Evolutionary conservation across 2,113 vertebrate species (phyloP), one percentile per base, ranked within the genome.

Genomic region (Amblyopsis rosae): DNA sequence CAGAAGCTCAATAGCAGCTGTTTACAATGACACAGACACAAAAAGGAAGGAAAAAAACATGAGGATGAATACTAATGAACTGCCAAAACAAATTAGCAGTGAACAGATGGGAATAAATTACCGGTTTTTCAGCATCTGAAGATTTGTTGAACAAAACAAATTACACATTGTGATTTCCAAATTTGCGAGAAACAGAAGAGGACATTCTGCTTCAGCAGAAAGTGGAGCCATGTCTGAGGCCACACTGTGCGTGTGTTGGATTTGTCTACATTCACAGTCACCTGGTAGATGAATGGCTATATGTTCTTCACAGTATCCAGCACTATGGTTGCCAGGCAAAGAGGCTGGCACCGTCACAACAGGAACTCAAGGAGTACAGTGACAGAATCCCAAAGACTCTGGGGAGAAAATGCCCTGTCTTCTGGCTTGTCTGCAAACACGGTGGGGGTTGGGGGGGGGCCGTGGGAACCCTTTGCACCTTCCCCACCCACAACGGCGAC

Each of bases 261-360:
- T 95, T 94, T 93, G 94, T 94, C 92, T 95, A 92, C 92, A 93
- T 94, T 94, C 92, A 91, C 92, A 93, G 93, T 93, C 92, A 92
- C 92, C 89, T 91, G 91, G 93, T 94, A 94, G 93, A 95, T 95
- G 90, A 93, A 94, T 93, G 94, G 89, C 70, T 92, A 82, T 79
- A 83, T 77, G 62, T 77, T 89, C 68, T 73, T 68, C 81, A 91
- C 90, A 88, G 89, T 89, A 91, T 94, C 91, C 87, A 92, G 91
- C 82, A 86, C 80, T 92, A 92, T 91, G 88, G 90, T 90, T 94
- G 89, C 89, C 88, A 86, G 91, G 93, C 88, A 80, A 93, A 92
- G 89, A 88, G 94, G 93, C 91, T 96, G 93, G 93, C 94, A 96
- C 90, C 87, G 92, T 93, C 88, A 95, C 91, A 92, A 92, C 92